These are phyloP conservation scores for Notospermus geniculatus DNA, from an alignment of 1,140 invertebrate genomes.

Conservation along the genomic window DNA sequence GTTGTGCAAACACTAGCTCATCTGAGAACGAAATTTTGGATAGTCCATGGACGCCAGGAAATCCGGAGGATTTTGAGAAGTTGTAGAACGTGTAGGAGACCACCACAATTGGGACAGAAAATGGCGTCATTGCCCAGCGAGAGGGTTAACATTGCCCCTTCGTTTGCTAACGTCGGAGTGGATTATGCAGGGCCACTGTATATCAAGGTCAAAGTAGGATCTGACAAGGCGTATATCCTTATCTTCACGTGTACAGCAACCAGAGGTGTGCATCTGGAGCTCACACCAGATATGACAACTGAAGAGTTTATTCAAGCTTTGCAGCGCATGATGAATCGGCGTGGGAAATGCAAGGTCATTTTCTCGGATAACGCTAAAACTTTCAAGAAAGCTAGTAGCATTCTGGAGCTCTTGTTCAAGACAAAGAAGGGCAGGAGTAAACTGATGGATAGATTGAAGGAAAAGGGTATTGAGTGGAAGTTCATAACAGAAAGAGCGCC, in stretches of 20 bases:
- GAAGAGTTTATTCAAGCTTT: not conserved
- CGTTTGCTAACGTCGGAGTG: constrained; percentile 4
- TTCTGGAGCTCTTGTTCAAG: not conserved
- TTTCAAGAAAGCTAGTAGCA: not conserved
- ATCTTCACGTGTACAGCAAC: not conserved
- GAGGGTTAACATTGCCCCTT: not conserved
- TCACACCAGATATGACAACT: not conserved
- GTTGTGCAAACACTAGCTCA: constrained; percentile 1
- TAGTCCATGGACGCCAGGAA: not conserved
- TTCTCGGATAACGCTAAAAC: constrained; percentile 6
- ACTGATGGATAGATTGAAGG: too few relatives aligned
- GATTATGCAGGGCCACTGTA: constrained; percentile 4
- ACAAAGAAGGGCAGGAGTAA: not conserved
- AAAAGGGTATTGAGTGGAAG: not conserved
- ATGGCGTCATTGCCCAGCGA: not conserved
- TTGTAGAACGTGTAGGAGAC: not conserved
- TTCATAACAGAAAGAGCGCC: not conserved
- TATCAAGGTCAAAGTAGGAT: not conserved
- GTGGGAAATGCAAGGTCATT: not conserved
- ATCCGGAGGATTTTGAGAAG: not conserved
- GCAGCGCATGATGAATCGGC: not conserved
- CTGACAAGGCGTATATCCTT: not conserved
- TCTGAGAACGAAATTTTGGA: not conserved
- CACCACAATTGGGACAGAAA: not conserved
- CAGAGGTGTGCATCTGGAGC: not conserved